These are phyloP conservation scores for Lasioglossum marginatum DNA, from an alignment of 2,888 invertebrate species.

Conservation along the genomic window DNA sequence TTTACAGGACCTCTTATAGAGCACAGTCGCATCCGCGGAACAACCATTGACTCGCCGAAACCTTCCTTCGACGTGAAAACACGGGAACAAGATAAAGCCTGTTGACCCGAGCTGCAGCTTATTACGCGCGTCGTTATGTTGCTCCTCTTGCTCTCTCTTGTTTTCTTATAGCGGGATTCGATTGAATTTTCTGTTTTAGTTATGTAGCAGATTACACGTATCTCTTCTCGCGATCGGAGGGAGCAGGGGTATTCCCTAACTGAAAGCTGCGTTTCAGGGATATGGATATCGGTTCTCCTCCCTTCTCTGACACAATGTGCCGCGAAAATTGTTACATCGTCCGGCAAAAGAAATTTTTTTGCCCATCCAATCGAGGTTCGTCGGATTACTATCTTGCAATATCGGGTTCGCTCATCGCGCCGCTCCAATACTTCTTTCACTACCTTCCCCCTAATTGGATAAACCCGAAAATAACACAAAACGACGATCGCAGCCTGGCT, in stretches of 20 bases:
- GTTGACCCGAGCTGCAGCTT: constrained; percentile 12
- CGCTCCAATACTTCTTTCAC: constrained; percentile 54
- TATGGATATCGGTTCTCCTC: not conserved
- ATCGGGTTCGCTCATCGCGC: constrained; percentile 48
- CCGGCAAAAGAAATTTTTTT: constrained; percentile 38
- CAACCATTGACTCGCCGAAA: constrained; percentile 43
- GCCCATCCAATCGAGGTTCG: constrained; percentile 49
- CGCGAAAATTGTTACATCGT: constrained; percentile 35
- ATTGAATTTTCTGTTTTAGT: not conserved
- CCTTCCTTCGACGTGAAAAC: constrained; percentile 35
- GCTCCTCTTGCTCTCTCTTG: not conserved
- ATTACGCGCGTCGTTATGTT: constrained; percentile 28
- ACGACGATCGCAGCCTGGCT: constrained; percentile 33
- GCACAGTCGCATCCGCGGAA: constrained; percentile 53
- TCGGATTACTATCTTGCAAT: constrained; percentile 57
- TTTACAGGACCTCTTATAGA: constrained; percentile 65
- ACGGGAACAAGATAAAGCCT: constrained; percentile 30
- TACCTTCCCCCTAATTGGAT: constrained; percentile 61
- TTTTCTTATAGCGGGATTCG: too few species aligned
- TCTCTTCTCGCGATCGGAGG: not conserved
- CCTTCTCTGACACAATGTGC: not conserved
- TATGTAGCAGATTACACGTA: not conserved
- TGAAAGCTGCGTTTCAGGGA: not conserved
- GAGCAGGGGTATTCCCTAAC: not conserved
- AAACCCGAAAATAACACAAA: constrained; percentile 67